Evolutionary conservation across 2,113 vertebrate genomes (phyloP).

Genomic region (Stegastes partitus): DNA sequence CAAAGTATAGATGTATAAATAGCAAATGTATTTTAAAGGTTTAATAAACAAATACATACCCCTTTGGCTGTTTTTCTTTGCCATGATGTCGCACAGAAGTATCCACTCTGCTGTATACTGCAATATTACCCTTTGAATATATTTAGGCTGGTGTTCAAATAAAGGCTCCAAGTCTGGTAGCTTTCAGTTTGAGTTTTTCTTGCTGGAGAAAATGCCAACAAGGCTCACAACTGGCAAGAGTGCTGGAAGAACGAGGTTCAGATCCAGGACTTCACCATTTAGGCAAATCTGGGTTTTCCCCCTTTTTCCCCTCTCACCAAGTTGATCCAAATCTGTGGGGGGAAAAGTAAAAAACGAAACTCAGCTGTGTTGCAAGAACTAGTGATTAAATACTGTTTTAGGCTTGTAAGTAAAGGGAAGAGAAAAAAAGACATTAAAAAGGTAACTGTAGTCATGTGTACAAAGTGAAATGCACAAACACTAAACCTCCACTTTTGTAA

Average conservation of each 20-base stretch:
- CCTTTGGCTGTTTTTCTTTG: conserved; percentile 84
- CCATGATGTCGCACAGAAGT: conserved; percentile 72
- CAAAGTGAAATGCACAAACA: conserved; percentile 1
- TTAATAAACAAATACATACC: conserved; percentile 66
- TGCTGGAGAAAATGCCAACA: conserved; percentile 41
- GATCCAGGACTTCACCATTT: conserved; percentile 49
- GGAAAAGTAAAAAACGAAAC: not conserved
- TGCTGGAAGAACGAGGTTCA: conserved; percentile 44
- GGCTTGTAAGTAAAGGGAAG: not conserved
- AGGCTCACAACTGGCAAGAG: conserved; percentile 51
- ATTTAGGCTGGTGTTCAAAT: conserved; percentile 15
- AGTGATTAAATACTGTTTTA: not conserved
- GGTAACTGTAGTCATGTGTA: not conserved
- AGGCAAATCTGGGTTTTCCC: conserved; percentile 40
- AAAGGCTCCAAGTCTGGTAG: not conserved
- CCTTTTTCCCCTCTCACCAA: conserved; percentile 21
- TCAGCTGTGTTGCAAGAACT: not conserved
- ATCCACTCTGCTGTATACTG: not conserved
- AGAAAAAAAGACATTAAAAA: not conserved
- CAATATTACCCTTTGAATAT: conserved; percentile 16
- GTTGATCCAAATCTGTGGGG: conserved; percentile 48
- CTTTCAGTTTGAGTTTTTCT: conserved; percentile 24
- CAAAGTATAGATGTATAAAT: not conserved
- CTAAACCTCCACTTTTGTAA: not conserved
- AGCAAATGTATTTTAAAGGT: not conserved